phyloP scores from a whole-genome alignment of 1,140 invertebrate species.

The Drosophila oshimai region DNA sequence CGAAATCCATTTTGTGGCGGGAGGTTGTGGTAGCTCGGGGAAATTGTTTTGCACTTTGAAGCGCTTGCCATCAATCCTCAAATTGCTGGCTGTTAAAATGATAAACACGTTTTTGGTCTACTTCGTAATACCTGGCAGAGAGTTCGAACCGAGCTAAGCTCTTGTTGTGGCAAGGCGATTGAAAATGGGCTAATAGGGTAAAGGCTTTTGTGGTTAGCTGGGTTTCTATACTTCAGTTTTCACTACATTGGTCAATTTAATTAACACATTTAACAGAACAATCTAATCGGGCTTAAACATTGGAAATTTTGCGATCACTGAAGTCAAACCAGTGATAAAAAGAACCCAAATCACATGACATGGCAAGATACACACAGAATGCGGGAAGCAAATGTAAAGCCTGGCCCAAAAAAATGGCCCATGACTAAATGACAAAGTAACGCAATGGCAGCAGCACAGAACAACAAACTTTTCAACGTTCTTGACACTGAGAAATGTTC shows the following conservation, averaged over 20 bases:
- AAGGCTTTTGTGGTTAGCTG: conserved; percentile 12
- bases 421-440: conserved; percentile 23
- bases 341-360: conserved; percentile 28
- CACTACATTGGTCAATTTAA: conserved; percentile 1
- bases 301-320: no score
- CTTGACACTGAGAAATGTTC: conserved; percentile 40
- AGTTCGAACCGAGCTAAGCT: no score
- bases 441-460: conserved; percentile 18
- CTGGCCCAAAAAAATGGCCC: conserved; percentile 6
- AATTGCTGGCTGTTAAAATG: conserved; percentile 43
- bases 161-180: conserved; percentile 1
- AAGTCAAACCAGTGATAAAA: conserved; percentile 19
- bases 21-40: neutral
- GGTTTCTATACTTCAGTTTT: neutral
- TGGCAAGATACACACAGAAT: conserved; percentile 13
- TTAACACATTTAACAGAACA: conserved; percentile 3
- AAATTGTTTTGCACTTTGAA: conserved; percentile 47
- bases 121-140: conserved; percentile 3
- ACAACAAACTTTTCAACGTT: conserved; percentile 28
- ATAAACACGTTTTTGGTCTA: conserved; percentile 35
- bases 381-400: conserved; percentile 2
- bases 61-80: conserved; percentile 46
- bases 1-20: conserved; percentile 31
- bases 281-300: neutral
- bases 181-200: conserved; percentile 16